Base-by-base conservation (phyloP, 30 jellyfish, hydroid and myxozoan species). In the Aurelia coerulea region DNA sequence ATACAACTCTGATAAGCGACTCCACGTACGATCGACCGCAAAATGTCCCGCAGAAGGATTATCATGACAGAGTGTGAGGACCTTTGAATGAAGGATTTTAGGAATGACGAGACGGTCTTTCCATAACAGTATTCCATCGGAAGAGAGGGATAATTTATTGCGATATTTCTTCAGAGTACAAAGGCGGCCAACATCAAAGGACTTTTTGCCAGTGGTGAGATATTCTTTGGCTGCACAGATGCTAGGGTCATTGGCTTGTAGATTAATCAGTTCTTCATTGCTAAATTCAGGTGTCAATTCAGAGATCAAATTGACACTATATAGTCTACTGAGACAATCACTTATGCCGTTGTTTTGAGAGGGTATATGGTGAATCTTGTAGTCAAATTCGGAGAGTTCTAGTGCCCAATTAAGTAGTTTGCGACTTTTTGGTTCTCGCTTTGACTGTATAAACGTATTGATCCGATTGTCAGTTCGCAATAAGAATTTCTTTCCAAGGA, bases 11-110 rank as follows among this genome's bases (percentile, higher is more conserved):
- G 87, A 76, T 54, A 76, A 51, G 23, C 76, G 87, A 53, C 9
- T 59, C 87, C 87, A 76, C n/a, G 87, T 59, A 14, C 77, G 76
- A 76, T 56, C 76, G 11, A 76, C 34, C 16, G 76, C 87, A 53
- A 76, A 76, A 59, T 76, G 87, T 23, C 75, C 87, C 0, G 75
- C 87, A 76, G 77, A 76, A 19, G 87, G 76, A 76, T 59, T 76
- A 76, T 54, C 87, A 59, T 76, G 87, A 29, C 87, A 76, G 54
- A 76, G 64, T 29, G 18, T 10, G 15, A 77, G 63, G 75, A 80
- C 75, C 12, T 39, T 67, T 34, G 90, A 80, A 80, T 56, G 73
- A 65, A 62, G 52, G 15, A 4, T 53, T 67, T 6, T 42, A 4
- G 90, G 63, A 42, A 80, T 10, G 54, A 41, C 81, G 32, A 29